Evolutionary conservation across 2,888 invertebrate species (phyloP).

Genomic region (Amblyjoppa proteus): DNA sequence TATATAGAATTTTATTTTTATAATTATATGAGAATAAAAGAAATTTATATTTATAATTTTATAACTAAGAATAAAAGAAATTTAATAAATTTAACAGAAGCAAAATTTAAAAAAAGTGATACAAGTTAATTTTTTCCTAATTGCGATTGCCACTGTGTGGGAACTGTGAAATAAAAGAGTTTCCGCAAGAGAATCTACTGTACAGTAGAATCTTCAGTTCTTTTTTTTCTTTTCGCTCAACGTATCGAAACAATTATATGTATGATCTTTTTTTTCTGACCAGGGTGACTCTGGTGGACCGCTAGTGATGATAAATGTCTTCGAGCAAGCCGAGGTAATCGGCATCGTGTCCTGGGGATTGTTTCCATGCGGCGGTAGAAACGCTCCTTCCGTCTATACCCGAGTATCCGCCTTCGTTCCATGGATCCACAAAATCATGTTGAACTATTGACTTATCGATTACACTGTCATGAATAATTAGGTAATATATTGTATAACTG

Average conservation of each 20-base stretch:
- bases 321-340: constrained; percentile 77
- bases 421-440: constrained; percentile 79
- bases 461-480: background rate
- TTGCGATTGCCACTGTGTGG: background rate
- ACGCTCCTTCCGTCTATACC: constrained; percentile 83
- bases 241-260: background rate
- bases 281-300: constrained; percentile 85
- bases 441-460: constrained; percentile 63
- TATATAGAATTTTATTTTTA: no score
- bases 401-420: constrained; percentile 80
- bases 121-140: background rate
- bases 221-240: background rate
- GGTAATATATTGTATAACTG: background rate
- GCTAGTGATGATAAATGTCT: constrained; percentile 74
- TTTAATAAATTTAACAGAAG: no score
- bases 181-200: background rate
- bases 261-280: background rate
- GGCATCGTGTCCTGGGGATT: constrained; percentile 84
- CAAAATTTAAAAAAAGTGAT: background rate
- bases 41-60: no score
- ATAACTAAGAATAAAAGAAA: no score
- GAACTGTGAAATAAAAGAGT: constrained; percentile 1
- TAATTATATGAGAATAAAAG: no score
- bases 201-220: background rate
- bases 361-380: constrained; percentile 81